A percentile compares a stretch with the other conserved stretches of the same genome.
These are phyloP conservation scores for Eupithecia exiguata DNA, from an alignment of 2,888 invertebrate species.

Conservation along the genomic window DNA sequence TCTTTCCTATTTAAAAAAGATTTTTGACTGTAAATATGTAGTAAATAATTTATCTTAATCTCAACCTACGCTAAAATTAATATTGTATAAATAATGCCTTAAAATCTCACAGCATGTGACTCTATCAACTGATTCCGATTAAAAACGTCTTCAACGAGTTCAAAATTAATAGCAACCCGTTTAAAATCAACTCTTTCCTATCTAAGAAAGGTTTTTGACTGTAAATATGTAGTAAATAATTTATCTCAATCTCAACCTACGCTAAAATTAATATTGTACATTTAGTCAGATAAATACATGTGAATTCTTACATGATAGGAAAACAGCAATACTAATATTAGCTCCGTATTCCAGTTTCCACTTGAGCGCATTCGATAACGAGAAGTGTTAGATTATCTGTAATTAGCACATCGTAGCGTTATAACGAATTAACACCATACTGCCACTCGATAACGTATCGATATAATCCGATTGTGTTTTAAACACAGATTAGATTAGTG, in stretches of 20 bases:
- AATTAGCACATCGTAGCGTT: slow-evolving; percentile 57
- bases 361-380: slow-evolving; percentile 58
- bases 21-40: neutral
- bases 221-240: neutral
- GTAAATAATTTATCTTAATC: neutral
- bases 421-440: slow-evolving; percentile 39
- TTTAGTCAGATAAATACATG: neutral
- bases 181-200: no score
- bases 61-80: neutral
- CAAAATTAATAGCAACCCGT: no score
- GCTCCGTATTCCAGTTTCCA: slow-evolving; percentile 17
- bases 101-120: no score
- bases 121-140: neutral
- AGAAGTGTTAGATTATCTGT: slow-evolving; percentile 52
- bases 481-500: slow-evolving; percentile 36
- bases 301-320: slow-evolving; percentile 1
- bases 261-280: neutral
- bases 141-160: neutral
- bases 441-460: slow-evolving; percentile 44
- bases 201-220: neutral
- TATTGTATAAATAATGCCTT: no score
- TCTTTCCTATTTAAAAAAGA: no score
- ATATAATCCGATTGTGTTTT: slow-evolving; percentile 37
- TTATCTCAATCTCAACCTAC: neutral
- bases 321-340: slow-evolving; percentile 17